phyloP scores from a whole-genome alignment of 2,888 invertebrate genomes.

The Drosophila acutilabella region DNA sequence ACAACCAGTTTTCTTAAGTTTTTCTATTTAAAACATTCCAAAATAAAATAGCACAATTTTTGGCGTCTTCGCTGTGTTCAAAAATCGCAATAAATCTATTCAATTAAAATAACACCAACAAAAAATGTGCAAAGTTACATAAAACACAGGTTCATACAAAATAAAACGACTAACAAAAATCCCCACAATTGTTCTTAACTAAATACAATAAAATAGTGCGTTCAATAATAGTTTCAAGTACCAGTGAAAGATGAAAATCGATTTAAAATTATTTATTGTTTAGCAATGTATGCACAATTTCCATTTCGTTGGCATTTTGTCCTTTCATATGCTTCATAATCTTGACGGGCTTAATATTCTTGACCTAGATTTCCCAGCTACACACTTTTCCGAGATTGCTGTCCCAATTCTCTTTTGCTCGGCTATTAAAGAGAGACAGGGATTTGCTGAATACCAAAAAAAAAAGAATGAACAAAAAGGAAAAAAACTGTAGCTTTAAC shows the following conservation, averaged over 20 bases:
- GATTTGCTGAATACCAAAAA: conserved; percentile 23
- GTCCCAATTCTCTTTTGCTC: conserved; percentile 34
- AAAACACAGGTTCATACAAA: conserved; percentile 41
- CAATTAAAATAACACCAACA: conserved; percentile 15
- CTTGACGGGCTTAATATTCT: conserved; percentile 65
- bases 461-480: not conserved
- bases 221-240: conserved; percentile 37
- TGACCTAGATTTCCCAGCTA: conserved; percentile 73
- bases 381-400: conserved; percentile 49
- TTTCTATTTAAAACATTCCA: conserved; percentile 60
- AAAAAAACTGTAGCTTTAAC: conserved; percentile 12
- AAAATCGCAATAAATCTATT: conserved; percentile 28
- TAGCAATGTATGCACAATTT: conserved; percentile 10
- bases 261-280: conserved; percentile 14
- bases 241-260: conserved; percentile 26
- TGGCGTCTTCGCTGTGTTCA: conserved; percentile 42
- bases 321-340: conserved; percentile 31
- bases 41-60: conserved; percentile 54
- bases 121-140: conserved; percentile 51
- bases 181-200: conserved; percentile 43
- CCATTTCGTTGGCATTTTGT: conserved; percentile 38
- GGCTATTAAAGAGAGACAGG: conserved; percentile 30
- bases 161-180: conserved; percentile 21
- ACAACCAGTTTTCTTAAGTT: conserved; percentile 76
- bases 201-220: conserved; percentile 51